Evolutionary conservation across 53 echinoderm and acorn worm species (phyloP).

Genomic region (Zoroaster sp.): DNA sequence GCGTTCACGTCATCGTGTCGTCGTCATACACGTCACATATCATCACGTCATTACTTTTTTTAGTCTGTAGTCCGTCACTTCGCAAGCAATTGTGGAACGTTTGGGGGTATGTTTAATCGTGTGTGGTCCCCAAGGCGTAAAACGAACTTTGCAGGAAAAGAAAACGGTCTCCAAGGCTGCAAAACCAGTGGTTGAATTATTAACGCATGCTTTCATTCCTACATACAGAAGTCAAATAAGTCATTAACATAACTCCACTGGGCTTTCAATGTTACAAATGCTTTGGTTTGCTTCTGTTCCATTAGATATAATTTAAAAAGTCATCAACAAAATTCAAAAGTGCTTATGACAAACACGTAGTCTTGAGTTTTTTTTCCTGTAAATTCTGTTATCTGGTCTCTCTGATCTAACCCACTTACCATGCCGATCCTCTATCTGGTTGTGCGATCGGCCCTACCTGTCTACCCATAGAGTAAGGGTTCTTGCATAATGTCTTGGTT

Average conservation of each 20-base stretch:
- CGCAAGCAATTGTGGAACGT: background rate
- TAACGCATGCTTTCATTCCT: constrained; percentile 13
- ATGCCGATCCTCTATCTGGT: too few relatives aligned
- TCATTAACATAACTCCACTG: background rate
- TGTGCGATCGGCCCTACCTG: too few relatives aligned
- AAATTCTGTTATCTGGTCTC: too few relatives aligned
- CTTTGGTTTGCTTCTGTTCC: too few relatives aligned
- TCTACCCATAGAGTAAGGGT: too few relatives aligned
- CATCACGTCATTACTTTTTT: background rate
- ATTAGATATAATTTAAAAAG: too few relatives aligned
- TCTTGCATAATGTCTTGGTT: too few relatives aligned
- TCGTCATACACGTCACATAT: background rate
- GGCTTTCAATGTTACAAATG: too few relatives aligned
- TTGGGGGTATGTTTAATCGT: background rate
- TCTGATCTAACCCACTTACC: too few relatives aligned
- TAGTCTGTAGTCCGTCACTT: background rate
- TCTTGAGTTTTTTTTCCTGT: too few relatives aligned
- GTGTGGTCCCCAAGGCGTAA: constrained; percentile 20
- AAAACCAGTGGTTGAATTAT: background rate
- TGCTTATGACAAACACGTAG: too few relatives aligned
- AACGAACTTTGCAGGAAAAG: background rate
- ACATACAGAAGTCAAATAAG: background rate
- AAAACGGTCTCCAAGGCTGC: background rate
- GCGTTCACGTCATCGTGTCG: background rate
- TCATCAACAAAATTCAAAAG: too few relatives aligned